Conservation (phyloP, 2,888 invertebrate genomes). For the Blera fallax region DNA sequence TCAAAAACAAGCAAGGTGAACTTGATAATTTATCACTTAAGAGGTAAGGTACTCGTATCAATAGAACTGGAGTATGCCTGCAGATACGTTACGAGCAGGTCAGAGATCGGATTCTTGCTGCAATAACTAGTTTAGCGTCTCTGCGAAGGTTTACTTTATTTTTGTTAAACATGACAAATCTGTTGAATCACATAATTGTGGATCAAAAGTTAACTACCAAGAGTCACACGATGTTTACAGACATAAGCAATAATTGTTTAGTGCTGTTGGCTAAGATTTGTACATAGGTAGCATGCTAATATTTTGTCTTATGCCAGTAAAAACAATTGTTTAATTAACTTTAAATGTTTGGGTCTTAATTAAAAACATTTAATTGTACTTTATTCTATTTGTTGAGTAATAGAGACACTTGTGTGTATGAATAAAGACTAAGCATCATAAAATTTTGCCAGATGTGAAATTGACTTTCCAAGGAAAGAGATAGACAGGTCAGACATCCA, state of each 20-base stretch:
- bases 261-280: neutral
- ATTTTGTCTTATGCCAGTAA: no score
- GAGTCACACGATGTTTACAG: neutral
- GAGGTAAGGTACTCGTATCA: slow-evolving; percentile 1
- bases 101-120: neutral
- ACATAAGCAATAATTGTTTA: neutral
- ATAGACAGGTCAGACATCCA: no score
- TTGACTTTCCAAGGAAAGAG: no score
- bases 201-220: neutral
- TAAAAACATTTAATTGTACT: no score
- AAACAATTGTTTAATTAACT: neutral
- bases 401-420: no score
- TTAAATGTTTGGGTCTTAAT: neutral
- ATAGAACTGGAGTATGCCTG: slow-evolving; percentile 1
- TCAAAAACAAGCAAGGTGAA: slow-evolving; percentile 24
- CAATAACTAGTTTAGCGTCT: neutral
- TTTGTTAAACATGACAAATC: neutral
- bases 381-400: no score
- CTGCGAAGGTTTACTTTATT: neutral
- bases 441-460: no score
- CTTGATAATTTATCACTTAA: slow-evolving; percentile 28
- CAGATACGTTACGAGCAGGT: neutral
- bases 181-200: neutral
- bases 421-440: no score
- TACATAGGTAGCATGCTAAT: neutral